These are phyloP conservation scores for Scleropages formosus DNA, from an alignment of 2,797 vertebrate genomes.

Conservation along the genomic window DNA sequence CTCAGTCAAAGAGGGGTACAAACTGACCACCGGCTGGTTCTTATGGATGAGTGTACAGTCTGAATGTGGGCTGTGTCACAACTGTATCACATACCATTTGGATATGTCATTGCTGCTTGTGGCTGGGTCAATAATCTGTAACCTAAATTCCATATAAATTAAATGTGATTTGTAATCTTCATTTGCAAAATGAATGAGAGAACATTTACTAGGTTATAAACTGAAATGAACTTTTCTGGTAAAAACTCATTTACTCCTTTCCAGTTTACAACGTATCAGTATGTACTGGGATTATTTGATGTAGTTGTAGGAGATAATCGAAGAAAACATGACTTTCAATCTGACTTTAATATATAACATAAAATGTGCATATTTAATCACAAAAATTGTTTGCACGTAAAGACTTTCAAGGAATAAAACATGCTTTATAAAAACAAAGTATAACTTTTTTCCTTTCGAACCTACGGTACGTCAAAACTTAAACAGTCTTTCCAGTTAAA, in stretches of 20 bases:
- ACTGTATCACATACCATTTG: too few species aligned
- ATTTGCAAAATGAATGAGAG: background rate
- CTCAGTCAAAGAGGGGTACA: too few species aligned
- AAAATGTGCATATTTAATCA: background rate
- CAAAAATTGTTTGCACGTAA: background rate
- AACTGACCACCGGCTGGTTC: too few species aligned
- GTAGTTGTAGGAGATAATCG: background rate
- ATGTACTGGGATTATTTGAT: constrained; percentile 36
- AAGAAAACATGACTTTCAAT: background rate
- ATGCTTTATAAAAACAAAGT: background rate
- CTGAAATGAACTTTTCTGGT: background rate
- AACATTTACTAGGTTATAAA: background rate
- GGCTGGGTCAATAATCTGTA: background rate
- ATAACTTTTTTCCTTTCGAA: too few species aligned
- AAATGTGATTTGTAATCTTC: background rate
- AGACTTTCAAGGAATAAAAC: background rate
- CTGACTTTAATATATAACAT: constrained; percentile 15
- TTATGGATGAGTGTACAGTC: too few species aligned
- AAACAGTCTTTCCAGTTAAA: too few species aligned
- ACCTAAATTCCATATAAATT: background rate
- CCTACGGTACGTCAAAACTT: too few species aligned
- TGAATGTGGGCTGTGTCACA: too few species aligned
- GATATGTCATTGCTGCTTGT: background rate
- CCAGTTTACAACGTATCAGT: background rate
- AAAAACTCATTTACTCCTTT: background rate